Evolutionary conservation across 1,140 invertebrate genomes (phyloP).

Genomic region (Euborellia annulipes): DNA sequence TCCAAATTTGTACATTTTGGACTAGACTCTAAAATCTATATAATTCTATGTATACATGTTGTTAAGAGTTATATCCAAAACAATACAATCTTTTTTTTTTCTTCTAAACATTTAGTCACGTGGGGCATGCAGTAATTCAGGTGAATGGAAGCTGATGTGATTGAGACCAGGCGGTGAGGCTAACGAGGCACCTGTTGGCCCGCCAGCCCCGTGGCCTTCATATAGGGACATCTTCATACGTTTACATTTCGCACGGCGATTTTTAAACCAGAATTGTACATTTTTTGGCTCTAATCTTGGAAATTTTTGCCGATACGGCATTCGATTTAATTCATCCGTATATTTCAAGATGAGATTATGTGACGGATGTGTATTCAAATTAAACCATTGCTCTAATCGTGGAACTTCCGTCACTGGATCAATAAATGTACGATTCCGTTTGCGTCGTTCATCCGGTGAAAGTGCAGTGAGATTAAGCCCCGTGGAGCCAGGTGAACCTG

Average conservation of each 20-base stretch:
- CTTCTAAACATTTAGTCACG: no score
- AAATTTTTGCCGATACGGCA: slow-evolving; percentile 91
- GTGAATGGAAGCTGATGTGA: no score
- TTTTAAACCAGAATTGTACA: slow-evolving; percentile 96
- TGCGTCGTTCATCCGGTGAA: slow-evolving; percentile 61
- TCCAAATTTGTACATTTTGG: no score
- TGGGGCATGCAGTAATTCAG: no score
- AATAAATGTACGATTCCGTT: slow-evolving; percentile 95
- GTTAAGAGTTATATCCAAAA: no score
- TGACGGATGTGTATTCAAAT: slow-evolving; percentile 92
- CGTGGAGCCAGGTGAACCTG: not conserved
- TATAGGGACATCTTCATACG: slow-evolving; percentile 76
- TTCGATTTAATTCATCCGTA: slow-evolving; percentile 87
- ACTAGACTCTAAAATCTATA: no score
- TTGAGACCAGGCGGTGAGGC: no score
- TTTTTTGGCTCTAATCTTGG: slow-evolving; percentile 93
- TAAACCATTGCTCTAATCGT: slow-evolving; percentile 90
- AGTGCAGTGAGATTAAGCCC: slow-evolving; percentile 17
- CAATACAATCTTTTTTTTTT: no score
- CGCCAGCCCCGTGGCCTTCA: no score
- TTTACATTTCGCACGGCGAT: slow-evolving; percentile 90
- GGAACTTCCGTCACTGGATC: slow-evolving; percentile 97
- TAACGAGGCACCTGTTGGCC: no score
- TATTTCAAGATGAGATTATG: slow-evolving; percentile 94
- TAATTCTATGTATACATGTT: no score